phyloP scores from a whole-genome alignment of 2,888 invertebrate genomes.

The Andrena bucephala region DNA sequence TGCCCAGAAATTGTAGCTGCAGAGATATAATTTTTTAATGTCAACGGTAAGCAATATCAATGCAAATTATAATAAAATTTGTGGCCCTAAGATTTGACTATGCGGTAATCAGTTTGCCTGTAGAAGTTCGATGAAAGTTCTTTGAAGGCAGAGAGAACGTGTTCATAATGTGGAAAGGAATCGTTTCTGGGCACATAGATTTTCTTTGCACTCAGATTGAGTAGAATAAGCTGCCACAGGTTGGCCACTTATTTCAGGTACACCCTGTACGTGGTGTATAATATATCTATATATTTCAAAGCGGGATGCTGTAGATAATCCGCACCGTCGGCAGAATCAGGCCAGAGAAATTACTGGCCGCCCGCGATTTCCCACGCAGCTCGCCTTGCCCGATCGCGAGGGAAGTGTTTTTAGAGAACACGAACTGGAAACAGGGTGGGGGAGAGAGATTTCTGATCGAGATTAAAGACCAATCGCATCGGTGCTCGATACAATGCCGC shows the following conservation, averaged over 20 bases:
- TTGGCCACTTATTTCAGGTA: slow-evolving; percentile 7
- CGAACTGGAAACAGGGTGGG: slow-evolving; percentile 38
- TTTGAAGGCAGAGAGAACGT: too few species aligned
- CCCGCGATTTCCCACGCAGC: slow-evolving; percentile 74
- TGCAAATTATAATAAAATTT: too few species aligned
- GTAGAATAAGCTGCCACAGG: too few species aligned
- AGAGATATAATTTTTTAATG: too few species aligned
- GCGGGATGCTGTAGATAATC: slow-evolving; percentile 73
- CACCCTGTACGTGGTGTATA: slow-evolving; percentile 12
- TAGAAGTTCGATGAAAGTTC: too few species aligned
- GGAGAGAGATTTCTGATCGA: slow-evolving; percentile 64
- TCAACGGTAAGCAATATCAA: too few species aligned
- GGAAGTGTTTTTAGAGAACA: slow-evolving; percentile 68
- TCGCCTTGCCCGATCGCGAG: slow-evolving; percentile 65
- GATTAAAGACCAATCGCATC: slow-evolving; percentile 68
- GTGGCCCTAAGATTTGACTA: too few species aligned
- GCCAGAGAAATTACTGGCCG: slow-evolving; percentile 73
- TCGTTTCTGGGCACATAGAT: too few species aligned
- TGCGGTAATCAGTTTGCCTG: too few species aligned
- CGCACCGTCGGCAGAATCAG: slow-evolving; percentile 73
- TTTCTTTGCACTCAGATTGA: background rate
- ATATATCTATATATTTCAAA: slow-evolving; percentile 65
- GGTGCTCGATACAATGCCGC: slow-evolving; percentile 53
- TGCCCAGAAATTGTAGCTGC: too few species aligned
- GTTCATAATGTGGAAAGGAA: too few species aligned